Evolutionary conservation across 37 sponge, comb jelly and placozoan genomes (phyloP), one percentile per base, ranked within the genome.

Genomic region (Bolinopsis microptera): DNA sequence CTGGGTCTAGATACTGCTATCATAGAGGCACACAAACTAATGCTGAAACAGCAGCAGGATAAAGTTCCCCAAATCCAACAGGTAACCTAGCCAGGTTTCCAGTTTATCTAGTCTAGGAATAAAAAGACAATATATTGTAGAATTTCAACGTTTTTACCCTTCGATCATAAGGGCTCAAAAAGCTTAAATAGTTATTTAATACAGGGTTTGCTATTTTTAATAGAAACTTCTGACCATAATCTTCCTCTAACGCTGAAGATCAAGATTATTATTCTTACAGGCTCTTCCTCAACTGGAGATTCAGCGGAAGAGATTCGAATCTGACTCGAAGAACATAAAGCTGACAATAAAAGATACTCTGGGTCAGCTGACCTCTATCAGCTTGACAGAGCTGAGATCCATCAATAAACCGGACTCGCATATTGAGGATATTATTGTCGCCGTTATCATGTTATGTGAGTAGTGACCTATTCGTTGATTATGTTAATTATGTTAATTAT

Each of bases 1-100:
- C 80, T 96, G 3, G 96, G 97, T 0, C 96, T 95, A 39, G 97
- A 97, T 77, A 95, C 96, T 2, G 96, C 97, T 75, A 97, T 97
- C 76, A 93, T 95, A n/a, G 68, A 69, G 33, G 96, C 96, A 38
- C 97, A 96, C 74, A 94, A 69, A 27, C 92, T 94, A 69, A 93
- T 97, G 77, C 67, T 95, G 70, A 38, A 70, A 33, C 94, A 93
- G 67, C 96, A 96, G 83, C 69, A 83, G 26, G 83, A 95, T 35
- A 95, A 95, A 69, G 95, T 97, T 16, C 24, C 35, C 16, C 96
- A 97, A 35, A 93, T 97, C 26, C 93, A 95, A 69, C 83, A 95
- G 96, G 97, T 97, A 75, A 93, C 9, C 61, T 13, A 48, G 13
- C n/a, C n/a, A n/a, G n/a, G n/a, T n/a, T n/a, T n/a, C n/a, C n/a